Conservation (phyloP, 2,797 vertebrate species). For the Chaetodon trifasciatus region DNA sequence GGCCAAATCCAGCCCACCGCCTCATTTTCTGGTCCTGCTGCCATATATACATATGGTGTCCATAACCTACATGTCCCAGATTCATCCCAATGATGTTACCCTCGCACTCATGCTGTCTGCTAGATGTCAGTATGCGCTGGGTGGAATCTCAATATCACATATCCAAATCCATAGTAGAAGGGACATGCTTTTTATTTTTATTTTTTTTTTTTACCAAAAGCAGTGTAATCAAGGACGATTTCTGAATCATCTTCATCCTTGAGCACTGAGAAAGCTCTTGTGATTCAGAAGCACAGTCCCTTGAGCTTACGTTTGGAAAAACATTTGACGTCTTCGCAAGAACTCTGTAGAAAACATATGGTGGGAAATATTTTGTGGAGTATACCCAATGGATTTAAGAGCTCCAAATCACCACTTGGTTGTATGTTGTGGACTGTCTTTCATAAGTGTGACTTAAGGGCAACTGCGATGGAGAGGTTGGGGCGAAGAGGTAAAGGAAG, state of each 20-base stretch:
- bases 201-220: not conserved
- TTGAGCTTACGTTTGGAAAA: conserved; percentile 5
- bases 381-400: not conserved
- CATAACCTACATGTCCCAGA: not conserved
- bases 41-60: not conserved
- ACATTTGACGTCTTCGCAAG: not conserved
- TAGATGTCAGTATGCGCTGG: too few relatives aligned
- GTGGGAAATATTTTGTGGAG: not conserved
- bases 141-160: too few relatives aligned
- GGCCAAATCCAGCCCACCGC: not conserved
- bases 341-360: conserved; percentile 2
- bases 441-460: not conserved
- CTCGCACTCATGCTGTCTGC: too few relatives aligned
- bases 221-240: not conserved
- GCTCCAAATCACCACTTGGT: not conserved
- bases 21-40: not conserved
- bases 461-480: not conserved
- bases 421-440: not conserved
- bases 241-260: not conserved
- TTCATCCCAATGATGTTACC: not conserved
- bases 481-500: not conserved
- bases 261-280: not conserved
- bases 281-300: conserved; percentile 1
- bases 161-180: too few relatives aligned
- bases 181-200: too few relatives aligned